phyloP scores from a whole-genome alignment of 2,888 invertebrate species.

The Anthophora plumipes region DNA sequence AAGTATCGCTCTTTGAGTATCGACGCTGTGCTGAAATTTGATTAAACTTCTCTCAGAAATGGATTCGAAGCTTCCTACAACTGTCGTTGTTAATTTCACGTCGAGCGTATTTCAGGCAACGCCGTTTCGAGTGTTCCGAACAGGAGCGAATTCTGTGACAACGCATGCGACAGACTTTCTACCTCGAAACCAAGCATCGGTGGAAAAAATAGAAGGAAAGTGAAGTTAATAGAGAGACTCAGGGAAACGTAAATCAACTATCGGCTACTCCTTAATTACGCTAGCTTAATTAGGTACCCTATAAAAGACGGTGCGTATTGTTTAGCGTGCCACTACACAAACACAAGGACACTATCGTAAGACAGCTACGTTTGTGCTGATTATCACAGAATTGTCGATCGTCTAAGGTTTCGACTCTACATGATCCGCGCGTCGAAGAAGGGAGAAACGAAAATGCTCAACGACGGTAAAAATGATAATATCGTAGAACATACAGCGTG shows the following conservation, averaged over 20 bases:
- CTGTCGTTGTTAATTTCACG: no score
- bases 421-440: constrained; percentile 14
- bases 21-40: no score
- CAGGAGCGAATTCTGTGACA: constrained; percentile 53
- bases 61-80: no score
- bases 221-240: no score
- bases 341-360: constrained; percentile 14
- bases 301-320: constrained; percentile 9
- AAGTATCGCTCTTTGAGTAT: no score
- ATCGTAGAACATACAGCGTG: no score
- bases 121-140: constrained; percentile 5
- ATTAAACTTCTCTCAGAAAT: no score
- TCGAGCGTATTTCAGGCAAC: no score
- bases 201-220: neutral
- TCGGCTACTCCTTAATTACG: neutral
- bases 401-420: neutral
- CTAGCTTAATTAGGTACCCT: constrained; percentile 4
- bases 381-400: constrained; percentile 67
- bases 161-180: constrained; percentile 2
- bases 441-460: no score
- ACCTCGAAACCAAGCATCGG: neutral
- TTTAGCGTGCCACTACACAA: constrained; percentile 2
- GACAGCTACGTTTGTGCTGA: constrained; percentile 52
- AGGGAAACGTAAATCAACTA: neutral
- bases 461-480: no score